Conservation (phyloP, 92 coral and sea anemone genomes). For the Galaxea fascicularis region DNA sequence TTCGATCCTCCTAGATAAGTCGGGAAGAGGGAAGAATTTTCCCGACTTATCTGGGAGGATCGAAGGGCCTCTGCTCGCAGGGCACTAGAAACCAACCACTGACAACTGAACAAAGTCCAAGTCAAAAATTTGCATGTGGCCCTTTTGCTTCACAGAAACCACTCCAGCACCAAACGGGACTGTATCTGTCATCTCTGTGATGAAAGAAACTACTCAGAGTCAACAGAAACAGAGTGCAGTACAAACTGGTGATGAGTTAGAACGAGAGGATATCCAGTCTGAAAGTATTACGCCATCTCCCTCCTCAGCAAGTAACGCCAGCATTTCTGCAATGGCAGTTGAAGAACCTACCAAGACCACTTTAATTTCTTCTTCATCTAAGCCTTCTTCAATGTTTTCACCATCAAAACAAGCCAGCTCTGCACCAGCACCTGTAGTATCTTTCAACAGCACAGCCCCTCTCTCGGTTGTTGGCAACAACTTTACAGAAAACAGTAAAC, state of each 20-base stretch:
- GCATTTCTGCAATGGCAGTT: background rate
- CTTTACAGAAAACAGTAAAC: slow-evolving; percentile 8
- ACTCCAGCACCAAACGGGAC: background rate
- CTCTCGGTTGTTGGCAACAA: background rate
- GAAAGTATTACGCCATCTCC: background rate
- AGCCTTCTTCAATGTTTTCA: background rate
- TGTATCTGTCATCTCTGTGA: background rate
- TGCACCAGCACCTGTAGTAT: background rate
- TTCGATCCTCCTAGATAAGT: too few species aligned
- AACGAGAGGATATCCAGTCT: background rate
- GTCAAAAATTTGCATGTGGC: background rate
- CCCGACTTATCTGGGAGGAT: too few species aligned
- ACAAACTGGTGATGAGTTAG: slow-evolving; percentile 25
- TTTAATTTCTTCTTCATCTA: background rate
- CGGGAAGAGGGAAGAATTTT: too few species aligned
- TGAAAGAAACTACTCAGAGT: background rate
- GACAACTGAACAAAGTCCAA: background rate
- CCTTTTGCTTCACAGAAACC: background rate
- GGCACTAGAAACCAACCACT: too few species aligned
- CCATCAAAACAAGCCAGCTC: background rate
- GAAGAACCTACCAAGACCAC: slow-evolving; percentile 6
- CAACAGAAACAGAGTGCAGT: background rate
- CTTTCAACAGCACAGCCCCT: background rate
- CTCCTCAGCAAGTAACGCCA: background rate
- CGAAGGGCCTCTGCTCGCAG: too few species aligned